These are phyloP conservation scores for Drosophila bocki DNA, from an alignment of 1,140 invertebrate genomes.

Conservation along the genomic window DNA sequence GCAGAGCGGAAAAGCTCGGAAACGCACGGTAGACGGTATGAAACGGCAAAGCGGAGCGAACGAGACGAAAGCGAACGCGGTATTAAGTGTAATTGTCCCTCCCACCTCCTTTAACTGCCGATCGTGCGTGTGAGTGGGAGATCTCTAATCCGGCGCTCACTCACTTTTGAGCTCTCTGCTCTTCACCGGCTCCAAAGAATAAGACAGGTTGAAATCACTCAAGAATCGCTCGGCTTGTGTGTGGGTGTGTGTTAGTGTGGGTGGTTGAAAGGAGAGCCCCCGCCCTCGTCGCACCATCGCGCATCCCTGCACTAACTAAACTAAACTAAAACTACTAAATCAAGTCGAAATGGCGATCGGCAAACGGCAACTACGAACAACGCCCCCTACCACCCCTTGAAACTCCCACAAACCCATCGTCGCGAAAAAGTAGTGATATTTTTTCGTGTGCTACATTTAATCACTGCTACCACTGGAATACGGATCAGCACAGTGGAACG, in stretches of 20 bases:
- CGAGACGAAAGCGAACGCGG: constrained; percentile 14
- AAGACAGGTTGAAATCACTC: constrained; percentile 63
- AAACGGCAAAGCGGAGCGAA: not conserved
- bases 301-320: constrained; percentile 39
- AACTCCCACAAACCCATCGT: constrained; percentile 15
- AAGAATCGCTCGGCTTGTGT: constrained; percentile 37
- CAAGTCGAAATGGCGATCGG: constrained; percentile 62
- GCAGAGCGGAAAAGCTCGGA: constrained; percentile 31
- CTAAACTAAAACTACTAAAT: constrained; percentile 45
- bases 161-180: constrained; percentile 48
- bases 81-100: constrained; percentile 43
- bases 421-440: constrained; percentile 32
- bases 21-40: constrained; percentile 12
- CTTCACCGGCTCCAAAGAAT: constrained; percentile 13
- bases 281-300: constrained; percentile 7
- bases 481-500: constrained; percentile 30
- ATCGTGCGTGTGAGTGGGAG: constrained; percentile 8
- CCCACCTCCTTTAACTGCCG: constrained; percentile 51
- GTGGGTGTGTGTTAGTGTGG: constrained; percentile 39
- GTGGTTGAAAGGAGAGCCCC: constrained; percentile 6
- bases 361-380: constrained; percentile 73
- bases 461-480: constrained; percentile 18
- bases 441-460: constrained; percentile 24
- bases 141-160: constrained; percentile 62
- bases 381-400: constrained; percentile 19